Evolutionary conservation across 2,888 invertebrate species (phyloP), one percentile per base, ranked within the genome.

Genomic region (Cephonodes hylas): DNA sequence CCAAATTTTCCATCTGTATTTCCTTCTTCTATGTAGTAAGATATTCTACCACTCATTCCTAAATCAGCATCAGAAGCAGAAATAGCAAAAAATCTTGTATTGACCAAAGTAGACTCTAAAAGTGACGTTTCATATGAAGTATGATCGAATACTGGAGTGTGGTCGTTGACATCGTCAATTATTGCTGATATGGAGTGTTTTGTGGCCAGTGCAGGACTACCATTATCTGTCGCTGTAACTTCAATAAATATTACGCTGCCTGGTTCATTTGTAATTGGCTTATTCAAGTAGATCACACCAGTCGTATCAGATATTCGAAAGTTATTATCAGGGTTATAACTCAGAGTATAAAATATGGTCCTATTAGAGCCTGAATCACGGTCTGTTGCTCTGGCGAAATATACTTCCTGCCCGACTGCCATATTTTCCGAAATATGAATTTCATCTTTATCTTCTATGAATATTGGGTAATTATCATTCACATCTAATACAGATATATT

Each of bases 331-430:
- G 96, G 95, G 86, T 97, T 97, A 70, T 95, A 95, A 57, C 95
- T 95, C 46, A 99, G 86, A 23, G 95, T 94, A 84, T 98, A 99
- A 58, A 95, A 95, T 53, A 99, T 94, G 46, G 96, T 94, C 75
- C 97, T 96, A 83, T 99, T 99, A n/a, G 95, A 94, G 6, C 97
- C 98, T 0, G 96, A 95, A 85, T 99, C 99, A 59, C 95, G 94
- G 88, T 99, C 99, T 62, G 94, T 93, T 0, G 98, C 99, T 76
- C 96, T 94, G 0, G 98, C 96, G 70, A 97, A 93, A 85, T 96
- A 97, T 34, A 99, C 96, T 88, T 98, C 97, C 85, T 98, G 97
- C 0, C 98, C 98, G 38, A 98, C 97, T 20, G 99, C 98, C 72
- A 97, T 96, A 83, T 98, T 97, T 91, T 98, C 98, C 15, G 95